phyloP scores from a whole-genome alignment of 2,113 vertebrate genomes.

The Oreochromis niloticus region DNA sequence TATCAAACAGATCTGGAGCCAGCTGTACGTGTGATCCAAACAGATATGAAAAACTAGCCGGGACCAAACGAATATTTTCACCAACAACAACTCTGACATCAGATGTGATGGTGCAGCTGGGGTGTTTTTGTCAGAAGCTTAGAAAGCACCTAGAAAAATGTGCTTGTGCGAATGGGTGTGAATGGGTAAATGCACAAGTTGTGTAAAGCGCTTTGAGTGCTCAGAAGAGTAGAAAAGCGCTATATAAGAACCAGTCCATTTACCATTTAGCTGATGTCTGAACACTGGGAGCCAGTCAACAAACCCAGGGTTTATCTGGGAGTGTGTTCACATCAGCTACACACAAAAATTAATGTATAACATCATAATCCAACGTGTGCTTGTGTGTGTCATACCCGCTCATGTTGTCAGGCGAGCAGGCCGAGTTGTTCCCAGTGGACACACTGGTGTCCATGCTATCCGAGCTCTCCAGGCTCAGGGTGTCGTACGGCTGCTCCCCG shows the following conservation, averaged over 20 bases:
- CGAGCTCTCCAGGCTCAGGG: slow-evolving; percentile 94
- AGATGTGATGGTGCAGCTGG: background rate
- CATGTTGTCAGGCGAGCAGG: slow-evolving; percentile 87
- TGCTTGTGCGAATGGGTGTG: too few species aligned
- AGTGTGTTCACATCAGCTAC: background rate
- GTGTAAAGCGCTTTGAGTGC: too few species aligned
- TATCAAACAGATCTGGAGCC: background rate
- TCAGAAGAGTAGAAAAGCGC: too few species aligned
- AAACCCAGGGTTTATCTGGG: background rate
- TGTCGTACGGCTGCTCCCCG: slow-evolving; percentile 84
- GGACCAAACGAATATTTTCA: background rate
- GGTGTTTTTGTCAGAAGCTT: background rate
- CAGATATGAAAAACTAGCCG: background rate
- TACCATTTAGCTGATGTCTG: too few species aligned
- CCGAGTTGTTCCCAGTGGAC: slow-evolving; percentile 87
- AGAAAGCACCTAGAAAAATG: too few species aligned
- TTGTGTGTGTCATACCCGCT: slow-evolving; percentile 61
- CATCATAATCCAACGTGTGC: background rate
- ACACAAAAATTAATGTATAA: background rate
- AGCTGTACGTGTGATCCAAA: background rate
- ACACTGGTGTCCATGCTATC: slow-evolving; percentile 97
- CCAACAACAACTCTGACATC: background rate
- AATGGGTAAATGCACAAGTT: too few species aligned
- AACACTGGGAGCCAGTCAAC: background rate
- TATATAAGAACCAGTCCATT: too few species aligned